Conservation (phyloP, 2,113 vertebrate species). For the Struthidea cinerea region DNA sequence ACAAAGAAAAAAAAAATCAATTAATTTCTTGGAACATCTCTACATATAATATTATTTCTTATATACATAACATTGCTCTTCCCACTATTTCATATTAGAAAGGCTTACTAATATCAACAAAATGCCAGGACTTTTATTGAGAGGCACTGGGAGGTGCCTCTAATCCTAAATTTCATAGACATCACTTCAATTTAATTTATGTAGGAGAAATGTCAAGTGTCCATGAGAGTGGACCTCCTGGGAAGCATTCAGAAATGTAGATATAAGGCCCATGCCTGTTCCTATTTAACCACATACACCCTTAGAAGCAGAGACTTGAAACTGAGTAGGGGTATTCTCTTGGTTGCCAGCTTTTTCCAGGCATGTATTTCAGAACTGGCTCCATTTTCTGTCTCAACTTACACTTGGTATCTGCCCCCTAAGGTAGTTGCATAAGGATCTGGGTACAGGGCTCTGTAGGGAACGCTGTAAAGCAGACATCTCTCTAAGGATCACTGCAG, state of each 20-base stretch:
- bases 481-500: not conserved
- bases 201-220: constrained; percentile 50
- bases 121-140: not conserved
- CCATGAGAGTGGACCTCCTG: constrained; percentile 49
- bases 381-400: not conserved
- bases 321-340: not conserved
- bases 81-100: not conserved
- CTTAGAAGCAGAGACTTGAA: not conserved
- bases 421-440: not conserved
- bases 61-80: not conserved
- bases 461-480: not conserved
- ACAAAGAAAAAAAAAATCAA: not conserved
- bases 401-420: not conserved
- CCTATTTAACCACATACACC: not conserved
- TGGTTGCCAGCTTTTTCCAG: not conserved
- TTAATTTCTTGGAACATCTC: not conserved
- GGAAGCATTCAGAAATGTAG: constrained; percentile 48
- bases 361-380: not conserved
- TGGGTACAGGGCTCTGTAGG: not conserved
- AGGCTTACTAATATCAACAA: not conserved
- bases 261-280: not conserved
- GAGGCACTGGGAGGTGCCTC: not conserved
- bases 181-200: constrained; percentile 57
- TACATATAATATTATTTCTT: not conserved
- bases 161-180: constrained; percentile 36